phyloP scores from a whole-genome alignment of 1,140 invertebrate genomes.

The Lethocerus indicus region DNA sequence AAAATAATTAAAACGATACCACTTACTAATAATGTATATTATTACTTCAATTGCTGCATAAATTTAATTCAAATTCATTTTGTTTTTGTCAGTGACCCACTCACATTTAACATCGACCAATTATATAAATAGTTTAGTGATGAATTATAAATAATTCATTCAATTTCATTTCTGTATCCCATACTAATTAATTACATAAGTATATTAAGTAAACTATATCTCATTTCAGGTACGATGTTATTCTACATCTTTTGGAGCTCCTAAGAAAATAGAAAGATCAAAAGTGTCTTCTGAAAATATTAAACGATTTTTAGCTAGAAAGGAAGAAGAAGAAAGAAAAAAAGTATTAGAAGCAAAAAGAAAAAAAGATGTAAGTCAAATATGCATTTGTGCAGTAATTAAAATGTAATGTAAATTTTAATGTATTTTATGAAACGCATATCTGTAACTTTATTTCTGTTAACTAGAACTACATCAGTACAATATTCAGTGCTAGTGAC shows the following conservation, averaged over 20 bases:
- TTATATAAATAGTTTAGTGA: too few relatives aligned
- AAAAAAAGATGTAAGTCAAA: constrained; percentile 33
- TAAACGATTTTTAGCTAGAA: constrained; percentile 61
- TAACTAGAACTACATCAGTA: not conserved
- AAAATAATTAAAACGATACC: too few relatives aligned
- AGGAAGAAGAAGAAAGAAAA: constrained; percentile 56
- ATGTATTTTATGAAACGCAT: not conserved
- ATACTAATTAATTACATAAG: too few relatives aligned
- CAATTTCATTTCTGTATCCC: too few relatives aligned
- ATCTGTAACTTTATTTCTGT: not conserved
- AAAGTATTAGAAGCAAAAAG: constrained; percentile 42
- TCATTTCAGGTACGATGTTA: constrained; percentile 41
- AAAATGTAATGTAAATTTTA: too few relatives aligned
- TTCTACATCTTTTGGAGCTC: constrained; percentile 57
- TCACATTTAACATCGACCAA: too few relatives aligned
- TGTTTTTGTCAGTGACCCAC: too few relatives aligned
- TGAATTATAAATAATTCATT: too few relatives aligned
- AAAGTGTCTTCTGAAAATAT: constrained; percentile 55
- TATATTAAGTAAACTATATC: too few relatives aligned
- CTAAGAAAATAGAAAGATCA: constrained; percentile 59
- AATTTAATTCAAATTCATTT: too few relatives aligned
- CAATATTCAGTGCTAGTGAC: not conserved
- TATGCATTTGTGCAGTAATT: constrained; percentile 9
- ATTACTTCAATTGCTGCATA: too few relatives aligned
- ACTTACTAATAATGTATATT: too few relatives aligned